A percentile compares a stretch with the other conserved stretches of the same genome.
Conservation (phyloP, 1,140 invertebrate genomes). For the Chelonus insularis region DNA sequence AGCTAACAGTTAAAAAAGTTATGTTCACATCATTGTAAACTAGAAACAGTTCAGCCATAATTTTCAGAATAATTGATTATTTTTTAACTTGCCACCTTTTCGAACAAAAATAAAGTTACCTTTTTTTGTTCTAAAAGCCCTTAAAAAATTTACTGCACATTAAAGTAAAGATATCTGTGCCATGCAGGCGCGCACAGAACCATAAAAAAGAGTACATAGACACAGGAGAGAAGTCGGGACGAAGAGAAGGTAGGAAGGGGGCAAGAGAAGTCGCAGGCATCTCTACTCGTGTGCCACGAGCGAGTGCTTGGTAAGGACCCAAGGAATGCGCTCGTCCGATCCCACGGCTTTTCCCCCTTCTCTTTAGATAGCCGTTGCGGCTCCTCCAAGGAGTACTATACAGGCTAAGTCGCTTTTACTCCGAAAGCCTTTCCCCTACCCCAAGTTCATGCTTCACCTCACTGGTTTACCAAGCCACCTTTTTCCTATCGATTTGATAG, state of each 20-base stretch:
- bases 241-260: conserved; percentile 24
- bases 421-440: no score
- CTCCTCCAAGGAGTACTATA: conserved; percentile 2
- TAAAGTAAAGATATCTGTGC: conserved; percentile 4
- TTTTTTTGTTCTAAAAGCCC: no score
- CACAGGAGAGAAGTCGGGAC: conserved; percentile 12
- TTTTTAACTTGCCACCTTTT: no score
- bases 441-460: no score
- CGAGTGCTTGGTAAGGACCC: conserved; percentile 41
- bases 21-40: no score
- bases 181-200: conserved; percentile 17
- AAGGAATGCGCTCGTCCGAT: conserved; percentile 57
- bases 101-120: no score
- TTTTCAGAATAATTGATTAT: no score
- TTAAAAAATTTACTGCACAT: not conserved
- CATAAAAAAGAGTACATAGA: conserved; percentile 15
- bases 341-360: conserved; percentile 51
- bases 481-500: not conserved
- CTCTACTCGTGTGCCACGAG: conserved; percentile 40
- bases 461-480: not conserved
- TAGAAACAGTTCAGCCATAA: no score
- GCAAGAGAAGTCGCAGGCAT: conserved; percentile 34
- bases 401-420: no score
- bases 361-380: conserved; percentile 26
- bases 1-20: no score